Evolutionary conservation across 2,797 vertebrate species (phyloP), one percentile per base, ranked within the genome.

Genomic region (Borostomias antarcticus): DNA sequence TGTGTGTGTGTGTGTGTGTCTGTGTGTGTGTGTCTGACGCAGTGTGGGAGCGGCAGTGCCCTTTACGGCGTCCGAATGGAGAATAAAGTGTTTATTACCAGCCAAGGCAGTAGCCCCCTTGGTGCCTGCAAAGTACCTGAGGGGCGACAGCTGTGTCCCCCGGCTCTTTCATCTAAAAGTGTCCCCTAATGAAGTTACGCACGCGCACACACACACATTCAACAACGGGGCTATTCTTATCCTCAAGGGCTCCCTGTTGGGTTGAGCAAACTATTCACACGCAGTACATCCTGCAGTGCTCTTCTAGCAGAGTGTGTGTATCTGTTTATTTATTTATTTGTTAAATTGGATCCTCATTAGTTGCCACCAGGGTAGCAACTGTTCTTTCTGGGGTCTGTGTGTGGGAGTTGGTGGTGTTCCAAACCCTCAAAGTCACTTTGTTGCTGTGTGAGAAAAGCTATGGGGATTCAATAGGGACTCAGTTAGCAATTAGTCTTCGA

Each of bases 121-220:
- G 59, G 73, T 64, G 48, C 37, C 70, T 53, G 64, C 59, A 37
- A 64, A 62, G 70, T 72, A 80, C 80, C 69, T 69, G 66, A 68
- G 65, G 63, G 62, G 76, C 69, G 70, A 54, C 79, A 77, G 81
- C 81, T 83, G 86, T 76, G 77, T 79, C 58, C 66, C 50, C 52
- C 57, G 53, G 45, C 64, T 69, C 82, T 83, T 85, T 86, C 67
- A 82, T 82, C 85, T 81, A 81, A 85, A 84, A 78, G 72, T 63
- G 72, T 77, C 73, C 65, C 62, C 64, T 85, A 83, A 78, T 85
- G 79, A 79, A 84, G 72, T 67, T 75, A 79, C 64, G 40, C 40
- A 32, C 43, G 48, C 60, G 63, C 40, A 67, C 45, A 64, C 64
- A 62, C 33, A 62, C 57, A 52, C 61, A 35, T 37, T 40, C 58